Conservation (phyloP, 2,113 vertebrate genomes). For the Hyla sarda region DNA sequence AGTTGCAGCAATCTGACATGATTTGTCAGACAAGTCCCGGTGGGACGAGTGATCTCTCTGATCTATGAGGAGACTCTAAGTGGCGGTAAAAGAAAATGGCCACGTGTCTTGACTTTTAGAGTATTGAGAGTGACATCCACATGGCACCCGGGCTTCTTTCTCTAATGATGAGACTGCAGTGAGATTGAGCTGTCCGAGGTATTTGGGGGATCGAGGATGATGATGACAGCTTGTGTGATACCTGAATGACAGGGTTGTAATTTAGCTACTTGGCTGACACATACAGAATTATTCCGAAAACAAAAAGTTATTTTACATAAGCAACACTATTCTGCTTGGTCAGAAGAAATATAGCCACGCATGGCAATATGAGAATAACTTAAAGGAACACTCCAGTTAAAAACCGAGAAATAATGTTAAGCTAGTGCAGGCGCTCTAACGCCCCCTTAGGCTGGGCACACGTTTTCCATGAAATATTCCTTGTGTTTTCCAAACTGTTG, state of each 20-base stretch:
- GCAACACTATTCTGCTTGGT: neutral
- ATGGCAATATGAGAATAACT: neutral
- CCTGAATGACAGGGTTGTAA: conserved; percentile 53
- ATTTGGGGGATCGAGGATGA: conserved; percentile 62
- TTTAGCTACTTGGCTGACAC: neutral
- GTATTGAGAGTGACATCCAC: conserved; percentile 63
- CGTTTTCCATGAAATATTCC: no score
- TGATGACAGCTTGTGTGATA: conserved; percentile 58
- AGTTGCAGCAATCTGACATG: conserved; percentile 15
- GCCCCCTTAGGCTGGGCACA: no score
- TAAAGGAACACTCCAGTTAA: no score
- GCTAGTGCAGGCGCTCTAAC: neutral
- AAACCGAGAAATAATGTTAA: neutral
- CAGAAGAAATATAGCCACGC: neutral
- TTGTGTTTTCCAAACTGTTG: no score
- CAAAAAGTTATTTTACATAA: neutral
- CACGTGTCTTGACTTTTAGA: conserved; percentile 64
- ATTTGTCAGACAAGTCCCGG: conserved; percentile 52
- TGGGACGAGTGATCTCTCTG: conserved; percentile 56
- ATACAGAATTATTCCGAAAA: neutral
- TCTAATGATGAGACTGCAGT: conserved; percentile 52
- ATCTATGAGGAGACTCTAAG: conserved; percentile 37
- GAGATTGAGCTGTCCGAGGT: conserved; percentile 65
- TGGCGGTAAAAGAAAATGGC: conserved; percentile 43
- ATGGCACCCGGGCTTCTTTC: conserved; percentile 43